Base-by-base conservation (phyloP, 2,888 invertebrate species). In the Brachycybe producta region DNA sequence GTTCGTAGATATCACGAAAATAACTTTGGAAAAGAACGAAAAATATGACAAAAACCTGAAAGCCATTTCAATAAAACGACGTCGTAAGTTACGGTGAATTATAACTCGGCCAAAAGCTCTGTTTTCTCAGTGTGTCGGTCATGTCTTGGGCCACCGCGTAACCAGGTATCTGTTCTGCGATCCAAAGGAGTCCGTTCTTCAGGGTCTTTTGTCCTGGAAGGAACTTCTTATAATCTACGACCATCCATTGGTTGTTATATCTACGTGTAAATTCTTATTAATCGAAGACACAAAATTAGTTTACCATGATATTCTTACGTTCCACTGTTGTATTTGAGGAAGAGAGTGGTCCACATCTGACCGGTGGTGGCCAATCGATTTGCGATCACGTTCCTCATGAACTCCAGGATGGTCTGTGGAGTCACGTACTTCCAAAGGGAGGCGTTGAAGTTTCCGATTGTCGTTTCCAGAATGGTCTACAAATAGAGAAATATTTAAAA, bases 181-280 rank as follows among this genome's bases (percentile, higher is more conserved):
- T 73, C 73, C 80, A 81, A 7, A 81, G 69, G 27, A 78, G 65
- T 3, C 75, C 75, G 21, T 64, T 57, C 30, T 57, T 48, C 27
- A 69, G 59, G 1, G 62, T 58, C n/a, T 62, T 59, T 49, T 59
- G 59, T 3, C 67, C 65, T 1, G 75, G 72, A 35, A 60, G 66
- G 64, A 81, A 82, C 58, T 73, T 72, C 44, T 76, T 77, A 61
- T 80, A 80, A 65, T 87, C 83, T 0, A 86, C 74, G 4, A 83
- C 73, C 58, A 87, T 75, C 90, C 90, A 92, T 64, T 91, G 87
- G 62, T 86, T 85, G 65, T 82, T 82, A 52, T 84, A 84, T 3
- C 70, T 70, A 56, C 15, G 55, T 40, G 40, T 52, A 53, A 51
- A 47, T 21, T 11, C 13, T 27, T 32, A 11, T 32, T n/a, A 32